These are phyloP conservation scores for Heterochromis multidens DNA, from an alignment of 2,113 vertebrate species.

Conservation along the genomic window DNA sequence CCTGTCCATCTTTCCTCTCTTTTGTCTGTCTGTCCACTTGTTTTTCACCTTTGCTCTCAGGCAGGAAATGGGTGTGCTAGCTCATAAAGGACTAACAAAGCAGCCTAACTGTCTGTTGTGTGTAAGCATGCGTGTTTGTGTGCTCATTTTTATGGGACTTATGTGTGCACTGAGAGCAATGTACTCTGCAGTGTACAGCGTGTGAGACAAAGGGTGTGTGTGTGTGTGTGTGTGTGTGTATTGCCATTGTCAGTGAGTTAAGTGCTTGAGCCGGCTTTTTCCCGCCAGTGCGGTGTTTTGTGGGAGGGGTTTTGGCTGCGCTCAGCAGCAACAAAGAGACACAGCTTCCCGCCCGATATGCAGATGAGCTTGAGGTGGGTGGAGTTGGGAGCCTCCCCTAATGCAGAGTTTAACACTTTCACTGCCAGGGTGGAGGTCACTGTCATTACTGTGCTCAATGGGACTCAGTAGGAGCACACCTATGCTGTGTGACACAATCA, in stretches of 20 bases:
- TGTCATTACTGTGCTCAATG: too few species aligned
- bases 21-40: background rate
- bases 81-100: slow-evolving; percentile 17
- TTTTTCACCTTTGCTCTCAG: slow-evolving; percentile 31
- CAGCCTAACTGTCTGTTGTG: background rate
- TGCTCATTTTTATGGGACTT: background rate
- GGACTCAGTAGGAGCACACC: too few species aligned
- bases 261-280: slow-evolving; percentile 57
- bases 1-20: background rate
- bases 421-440: slow-evolving; percentile 1
- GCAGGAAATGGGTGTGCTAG: slow-evolving; percentile 34
- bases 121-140: slow-evolving; percentile 1
- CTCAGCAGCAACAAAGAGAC: slow-evolving; percentile 63
- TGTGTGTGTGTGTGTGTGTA: background rate
- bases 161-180: background rate
- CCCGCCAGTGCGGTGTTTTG: slow-evolving; percentile 69
- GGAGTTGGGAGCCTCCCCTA: slow-evolving; percentile 9
- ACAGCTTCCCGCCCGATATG: slow-evolving; percentile 73
- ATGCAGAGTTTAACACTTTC: slow-evolving; percentile 63
- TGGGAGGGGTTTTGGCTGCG: slow-evolving; percentile 50
- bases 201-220: slow-evolving; percentile 39
- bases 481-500: background rate
- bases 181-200: slow-evolving; percentile 12
- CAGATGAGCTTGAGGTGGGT: slow-evolving; percentile 40
- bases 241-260: slow-evolving; percentile 48